phyloP scores from a whole-genome alignment of 2,888 invertebrate species.

The Agapostemon virescens region DNA sequence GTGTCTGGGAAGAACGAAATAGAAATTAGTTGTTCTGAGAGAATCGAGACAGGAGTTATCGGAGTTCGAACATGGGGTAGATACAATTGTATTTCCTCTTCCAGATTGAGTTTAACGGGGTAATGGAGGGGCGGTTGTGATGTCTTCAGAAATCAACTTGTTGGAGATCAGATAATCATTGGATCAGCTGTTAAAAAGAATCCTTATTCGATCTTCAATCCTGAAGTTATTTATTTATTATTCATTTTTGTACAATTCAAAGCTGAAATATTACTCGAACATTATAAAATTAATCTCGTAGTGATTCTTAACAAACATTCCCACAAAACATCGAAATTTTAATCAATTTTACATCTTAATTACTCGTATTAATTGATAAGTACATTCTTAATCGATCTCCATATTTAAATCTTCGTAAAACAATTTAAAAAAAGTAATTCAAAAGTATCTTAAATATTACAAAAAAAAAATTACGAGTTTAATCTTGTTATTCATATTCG shows the following conservation, averaged over 20 bases:
- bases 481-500: no score
- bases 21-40: slow-evolving; percentile 16
- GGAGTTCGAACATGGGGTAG: slow-evolving; percentile 14
- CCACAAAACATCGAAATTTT: no score
- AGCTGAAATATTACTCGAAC: background rate
- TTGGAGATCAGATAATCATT: background rate
- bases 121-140: background rate
- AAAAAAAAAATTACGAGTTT: no score
- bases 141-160: slow-evolving; percentile 5
- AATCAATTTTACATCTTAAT: no score
- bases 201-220: background rate
- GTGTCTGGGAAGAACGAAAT: slow-evolving; percentile 6
- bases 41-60: slow-evolving; percentile 16
- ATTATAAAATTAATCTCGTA: background rate
- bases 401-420: background rate
- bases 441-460: no score
- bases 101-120: slow-evolving; percentile 7
- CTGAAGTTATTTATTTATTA: background rate
- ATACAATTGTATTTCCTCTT: slow-evolving; percentile 10
- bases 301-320: background rate
- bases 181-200: background rate
- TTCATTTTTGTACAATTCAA: background rate
- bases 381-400: no score
- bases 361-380: no score
- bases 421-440: no score